Percentiles rank a stretch among this genome's conserved stretches.
Conservation (phyloP, 2,888 invertebrate genomes). For the Cantharis lateralis region DNA sequence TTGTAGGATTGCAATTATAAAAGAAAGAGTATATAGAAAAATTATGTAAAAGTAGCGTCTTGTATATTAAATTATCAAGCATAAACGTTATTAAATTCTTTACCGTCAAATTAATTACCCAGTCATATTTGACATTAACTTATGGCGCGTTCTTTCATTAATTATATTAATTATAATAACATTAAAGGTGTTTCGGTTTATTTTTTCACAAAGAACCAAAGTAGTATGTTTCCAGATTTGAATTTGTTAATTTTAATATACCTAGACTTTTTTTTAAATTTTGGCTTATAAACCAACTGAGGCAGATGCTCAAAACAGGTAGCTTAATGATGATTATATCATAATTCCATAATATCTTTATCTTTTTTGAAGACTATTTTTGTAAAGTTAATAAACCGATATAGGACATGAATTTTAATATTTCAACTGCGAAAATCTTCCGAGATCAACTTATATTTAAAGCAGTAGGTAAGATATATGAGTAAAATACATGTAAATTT, state of each 20-base stretch:
- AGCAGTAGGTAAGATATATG: background rate
- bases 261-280: background rate
- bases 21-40: background rate
- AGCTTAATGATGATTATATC: background rate
- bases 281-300: background rate
- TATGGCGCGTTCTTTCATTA: background rate
- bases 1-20: background rate
- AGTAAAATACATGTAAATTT: background rate
- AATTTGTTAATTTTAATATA: background rate
- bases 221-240: background rate
- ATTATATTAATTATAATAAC: background rate
- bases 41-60: background rate
- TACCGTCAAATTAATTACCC: background rate
- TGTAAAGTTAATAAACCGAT: background rate
- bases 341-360: background rate
- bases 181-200: background rate
- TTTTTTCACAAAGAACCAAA: background rate
- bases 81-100: background rate
- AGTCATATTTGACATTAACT: conserved; percentile 3
- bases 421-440: background rate
- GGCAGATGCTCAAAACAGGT: background rate
- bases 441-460: conserved; percentile 18
- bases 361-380: background rate
- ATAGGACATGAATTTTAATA: background rate
- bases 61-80: background rate